A percentile compares a stretch with the other conserved stretches of the same genome.
phyloP scores from a whole-genome alignment of 2,888 invertebrate genomes.

The Lycaena phlaeas region DNA sequence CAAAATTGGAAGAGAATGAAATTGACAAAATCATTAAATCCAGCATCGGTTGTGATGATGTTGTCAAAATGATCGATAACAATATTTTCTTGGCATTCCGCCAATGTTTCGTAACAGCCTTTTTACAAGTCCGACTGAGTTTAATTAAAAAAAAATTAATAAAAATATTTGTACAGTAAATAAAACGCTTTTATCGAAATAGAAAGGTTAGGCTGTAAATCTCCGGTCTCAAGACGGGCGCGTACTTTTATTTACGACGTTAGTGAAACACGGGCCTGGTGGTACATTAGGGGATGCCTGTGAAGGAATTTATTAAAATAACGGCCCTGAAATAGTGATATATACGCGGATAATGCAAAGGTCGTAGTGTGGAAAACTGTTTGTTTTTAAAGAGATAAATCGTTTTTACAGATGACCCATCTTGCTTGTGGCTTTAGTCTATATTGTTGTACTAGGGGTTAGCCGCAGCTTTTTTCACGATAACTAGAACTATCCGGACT shows the following conservation, averaged over 20 bases:
- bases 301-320: conserved; percentile 3
- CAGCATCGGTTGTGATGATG: too few relatives aligned
- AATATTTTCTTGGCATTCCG: too few relatives aligned
- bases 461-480: too few relatives aligned
- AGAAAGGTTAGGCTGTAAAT: conserved; percentile 19
- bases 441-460: too few relatives aligned
- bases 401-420: too few relatives aligned
- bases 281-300: conserved; percentile 6
- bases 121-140: too few relatives aligned
- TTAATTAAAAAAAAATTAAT: not conserved
- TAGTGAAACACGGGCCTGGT: conserved; percentile 5
- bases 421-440: too few relatives aligned
- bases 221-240: conserved; percentile 16
- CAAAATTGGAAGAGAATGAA: too few relatives aligned
- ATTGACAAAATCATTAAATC: too few relatives aligned
- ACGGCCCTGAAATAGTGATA: conserved; percentile 1
- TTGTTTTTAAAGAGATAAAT: not conserved
- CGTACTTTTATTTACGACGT: conserved; percentile 18
- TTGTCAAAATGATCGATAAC: too few relatives aligned
- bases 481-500: too few relatives aligned
- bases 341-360: not conserved
- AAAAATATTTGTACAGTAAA: not conserved
- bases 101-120: too few relatives aligned
- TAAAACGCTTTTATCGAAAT: conserved; percentile 18
- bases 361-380: not conserved